Evolutionary conservation across 1,140 invertebrate genomes (phyloP).

Genomic region (Apis florea): DNA sequence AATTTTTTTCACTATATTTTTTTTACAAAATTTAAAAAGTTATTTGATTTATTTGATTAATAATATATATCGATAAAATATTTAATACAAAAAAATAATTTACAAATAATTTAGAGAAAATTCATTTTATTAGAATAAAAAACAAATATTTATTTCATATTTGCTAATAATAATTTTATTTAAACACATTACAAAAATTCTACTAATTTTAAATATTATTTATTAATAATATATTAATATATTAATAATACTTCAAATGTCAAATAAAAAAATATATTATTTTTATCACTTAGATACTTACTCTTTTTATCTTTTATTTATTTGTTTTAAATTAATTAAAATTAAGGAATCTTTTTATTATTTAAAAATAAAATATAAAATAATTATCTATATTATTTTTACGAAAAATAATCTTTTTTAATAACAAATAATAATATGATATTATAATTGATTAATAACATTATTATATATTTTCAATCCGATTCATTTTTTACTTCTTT

Average conservation of each 20-base stretch:
- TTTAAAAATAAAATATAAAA: constrained; percentile 5
- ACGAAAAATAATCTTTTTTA: constrained; percentile 16
- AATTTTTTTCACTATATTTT: not conserved
- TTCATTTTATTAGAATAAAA: not conserved
- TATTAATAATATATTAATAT: too few species aligned
- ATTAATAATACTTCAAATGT: not conserved
- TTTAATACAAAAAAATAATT: too few species aligned
- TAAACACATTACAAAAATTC: not conserved
- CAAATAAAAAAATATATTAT: not conserved
- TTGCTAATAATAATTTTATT: not conserved
- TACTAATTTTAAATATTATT: not conserved
- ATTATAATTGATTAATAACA: not conserved
- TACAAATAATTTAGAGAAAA: too few species aligned
- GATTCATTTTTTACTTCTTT: not conserved
- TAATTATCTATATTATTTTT: not conserved
- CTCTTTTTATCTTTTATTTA: not conserved
- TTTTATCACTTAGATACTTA: not conserved
- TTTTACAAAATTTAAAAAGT: not conserved
- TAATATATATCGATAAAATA: not conserved
- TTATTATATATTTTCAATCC: not conserved
- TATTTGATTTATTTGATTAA: not conserved
- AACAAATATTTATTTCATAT: not conserved
- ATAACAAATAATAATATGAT: not conserved
- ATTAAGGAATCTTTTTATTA: not conserved
- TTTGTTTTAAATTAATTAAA: not conserved